Conservation (phyloP, 2,888 invertebrate species). For the Dryobotodes eremita region DNA sequence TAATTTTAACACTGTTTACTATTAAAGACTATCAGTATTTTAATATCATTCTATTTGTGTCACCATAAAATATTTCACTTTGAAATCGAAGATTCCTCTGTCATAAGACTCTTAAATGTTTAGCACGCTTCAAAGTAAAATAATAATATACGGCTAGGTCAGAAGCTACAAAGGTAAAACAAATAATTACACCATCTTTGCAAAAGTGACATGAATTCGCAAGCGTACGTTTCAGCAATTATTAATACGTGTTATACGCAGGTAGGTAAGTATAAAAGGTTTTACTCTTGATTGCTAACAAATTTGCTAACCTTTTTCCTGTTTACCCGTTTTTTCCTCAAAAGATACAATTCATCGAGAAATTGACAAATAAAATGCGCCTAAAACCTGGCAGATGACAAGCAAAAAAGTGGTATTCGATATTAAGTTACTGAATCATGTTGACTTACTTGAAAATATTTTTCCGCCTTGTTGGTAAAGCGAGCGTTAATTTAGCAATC, state of each 20-base stretch:
- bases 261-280: slow-evolving; percentile 4
- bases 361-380: slow-evolving; percentile 43
- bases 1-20: too few relatives aligned
- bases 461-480: background rate
- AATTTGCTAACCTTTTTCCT: slow-evolving; percentile 39
- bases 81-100: background rate
- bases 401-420: slow-evolving; percentile 12
- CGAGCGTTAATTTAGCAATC: background rate
- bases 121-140: background rate
- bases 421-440: slow-evolving; percentile 33
- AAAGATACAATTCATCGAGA: slow-evolving; percentile 30
- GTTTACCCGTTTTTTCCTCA: slow-evolving; percentile 35
- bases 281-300: slow-evolving; percentile 35
- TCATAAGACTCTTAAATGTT: background rate
- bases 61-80: background rate
- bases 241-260: slow-evolving; percentile 6
- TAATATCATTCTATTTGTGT: background rate
- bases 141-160: background rate
- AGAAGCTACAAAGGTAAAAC: background rate
- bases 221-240: background rate
- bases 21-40: too few relatives aligned
- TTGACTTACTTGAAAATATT: slow-evolving; percentile 19
- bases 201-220: slow-evolving; percentile 3
- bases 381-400: slow-evolving; percentile 34
- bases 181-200: background rate